Base-by-base conservation (phyloP, 2,113 vertebrate species). In the Struthio camelus region DNA sequence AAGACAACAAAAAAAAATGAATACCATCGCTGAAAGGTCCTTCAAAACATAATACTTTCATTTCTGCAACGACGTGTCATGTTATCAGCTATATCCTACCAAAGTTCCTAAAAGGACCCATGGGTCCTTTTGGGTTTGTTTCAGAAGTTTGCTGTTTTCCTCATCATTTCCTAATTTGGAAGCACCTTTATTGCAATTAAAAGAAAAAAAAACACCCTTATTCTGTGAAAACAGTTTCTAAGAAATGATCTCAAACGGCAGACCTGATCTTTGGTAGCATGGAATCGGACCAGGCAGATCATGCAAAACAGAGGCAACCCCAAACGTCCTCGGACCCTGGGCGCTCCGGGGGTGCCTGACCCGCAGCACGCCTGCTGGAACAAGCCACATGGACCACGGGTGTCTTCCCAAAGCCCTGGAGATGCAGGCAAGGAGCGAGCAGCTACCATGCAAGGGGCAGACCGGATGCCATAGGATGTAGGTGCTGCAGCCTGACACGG, bases 321-420 rank as follows among this genome's bases (percentile, higher is more conserved):
- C 48, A n/a, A 0, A 0, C 0, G 12, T 32, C 19, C 11, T 44
- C 32, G 0, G 71, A 40, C n/a, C 54, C 70, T 42, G 0, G 11
- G 51, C 6, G 2, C 64, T 51, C 51, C 48, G 32, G 32, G 58
- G 62, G 67, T 69, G 66, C 38, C 72, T 75, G 54, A 13, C 42
- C 56, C 67, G 51, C 11, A 51, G 56, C 2, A 1, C 22, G 64
- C 75, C 80, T 42, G 77, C 65, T 50, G 89, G 81, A 36, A 89
- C n/a, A 76, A 87, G 85, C 81, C 71, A 51, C 1, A 0, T 22
- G 89, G 91, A 51, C 56, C 69, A 34, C 0, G 17, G 24, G 14
- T 11, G 80, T 84, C 58, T 75, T 61, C 85, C 81, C 40, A 62
- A 40, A 73, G 0, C 42, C 56, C 53, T 5, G 11, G 44, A 32